Base-by-base conservation (phyloP, 2,888 invertebrate genomes). In the Pollenia angustigena region DNA sequence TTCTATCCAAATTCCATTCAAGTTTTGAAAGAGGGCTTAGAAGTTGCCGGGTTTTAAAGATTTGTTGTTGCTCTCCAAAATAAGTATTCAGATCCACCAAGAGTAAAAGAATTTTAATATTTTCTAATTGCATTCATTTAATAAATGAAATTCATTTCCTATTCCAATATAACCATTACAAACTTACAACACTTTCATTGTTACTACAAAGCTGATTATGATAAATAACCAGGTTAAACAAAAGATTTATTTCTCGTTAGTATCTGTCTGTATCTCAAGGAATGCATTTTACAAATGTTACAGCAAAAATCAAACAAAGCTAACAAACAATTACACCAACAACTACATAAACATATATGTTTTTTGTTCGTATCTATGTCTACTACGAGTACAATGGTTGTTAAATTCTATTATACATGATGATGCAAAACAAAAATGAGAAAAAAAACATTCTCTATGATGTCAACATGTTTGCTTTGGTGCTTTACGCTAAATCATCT, bases 401-500 rank as follows among this genome's bases (percentile, higher is more conserved):
- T 62, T 46, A 76, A 68, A 69, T 76, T 69, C 62, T 58, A 16
- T 18, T 44, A 66, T 23, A 64, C 42, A 56, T 50, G 74, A 48
- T 74, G 74, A 46, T 64, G 46, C 16, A 62, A 18, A 48, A 18
- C 69, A 46, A 23, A 64, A 18, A n/a, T 46, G 40, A 46, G 2
- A 11, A 44, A 64, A 64, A 23, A 44, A 50, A 40, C 12, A 60
- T 52, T 40, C 18, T 69, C 32, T 32, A 58, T 82, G 69, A 76
- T 82, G 82, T 82, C 82, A 69, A 82, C 82, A 76, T 69, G 54
- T 75, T 82, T 75, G 68, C 52, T 76, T 69, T 60, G 14, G 60
- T 83, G 83, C 68, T 87, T 83, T 80, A 81, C 75, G 76, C 80
- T 87, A 87, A 87, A 87, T 83, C 86, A 81, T 87, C 42, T 72